Evolutionary conservation across 64 coral and sea anemone species (phyloP), one percentile per base, ranked within the genome.

Genomic region (Dendronephthya gigantea): DNA sequence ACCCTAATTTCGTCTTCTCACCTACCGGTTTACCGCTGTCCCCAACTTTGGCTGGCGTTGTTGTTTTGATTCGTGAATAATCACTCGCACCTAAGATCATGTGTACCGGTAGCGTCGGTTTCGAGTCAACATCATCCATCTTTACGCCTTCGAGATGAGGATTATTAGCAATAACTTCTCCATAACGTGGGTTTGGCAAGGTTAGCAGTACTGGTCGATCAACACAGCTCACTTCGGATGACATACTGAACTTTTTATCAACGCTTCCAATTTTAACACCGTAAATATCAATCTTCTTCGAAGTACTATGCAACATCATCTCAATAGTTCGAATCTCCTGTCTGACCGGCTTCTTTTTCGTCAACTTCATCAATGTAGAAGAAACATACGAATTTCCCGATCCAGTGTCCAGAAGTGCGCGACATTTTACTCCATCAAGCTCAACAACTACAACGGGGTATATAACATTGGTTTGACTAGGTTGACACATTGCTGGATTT

Each of bases 11-110:
- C 17, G 85, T 91, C 39, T 27, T 85, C 23, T 83, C 90, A 7
- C 50, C 90, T 0, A 91, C 40, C 11, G 90, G 90, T 49, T 83
- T 55, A 0, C 90, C 90, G 0, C 14, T 22, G 5, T 68, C 83
- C 70, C 90, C 90, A 30, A 88, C 50, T 82, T 31, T 84, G 37
- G 82, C 85, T 30, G 66, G 52, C 6, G 55, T 76, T 8, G 37
- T 48, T 66, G 81, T 88, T 50, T 88, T 92, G 7, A 92, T 83
- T 19, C 83, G 16, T 5, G 90, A 88, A 83, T 82, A 88, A 22
- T 88, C 90, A 37, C 90, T 92, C 10, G 90, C 86, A 19, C 90
- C 86, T 11, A 92, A 49, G 39, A 92, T 88, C 8, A 88, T 31
- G 49, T 92, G 90, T 15, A 92, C 56, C 23, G 85, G 86, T 14